Evolutionary conservation across 2,113 vertebrate genomes (phyloP).

Genomic region (Crypturellus undulatus): DNA sequence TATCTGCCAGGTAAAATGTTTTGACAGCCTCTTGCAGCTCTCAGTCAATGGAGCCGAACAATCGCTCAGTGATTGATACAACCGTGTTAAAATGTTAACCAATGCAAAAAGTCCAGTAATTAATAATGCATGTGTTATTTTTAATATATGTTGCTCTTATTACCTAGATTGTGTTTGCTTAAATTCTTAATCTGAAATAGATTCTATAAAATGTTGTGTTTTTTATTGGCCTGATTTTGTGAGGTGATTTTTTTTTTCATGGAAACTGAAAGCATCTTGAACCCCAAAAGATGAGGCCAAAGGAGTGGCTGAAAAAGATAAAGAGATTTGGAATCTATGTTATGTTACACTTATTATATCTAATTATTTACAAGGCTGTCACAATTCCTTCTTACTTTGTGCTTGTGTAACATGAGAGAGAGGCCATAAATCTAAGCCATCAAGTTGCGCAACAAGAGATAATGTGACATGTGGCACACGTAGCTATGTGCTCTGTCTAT

Average conservation of each 20-base stretch:
- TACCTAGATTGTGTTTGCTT: constrained; percentile 36
- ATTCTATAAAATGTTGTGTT: background rate
- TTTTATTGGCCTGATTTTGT: background rate
- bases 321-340: background rate
- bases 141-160: constrained; percentile 9
- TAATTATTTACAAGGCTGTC: background rate
- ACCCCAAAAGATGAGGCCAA: background rate
- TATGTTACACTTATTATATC: background rate
- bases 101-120: background rate
- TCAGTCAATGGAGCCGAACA: constrained; percentile 57
- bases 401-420: background rate
- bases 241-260: background rate
- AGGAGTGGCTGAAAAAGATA: background rate
- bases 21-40: constrained; percentile 67
- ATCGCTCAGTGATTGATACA: constrained; percentile 35
- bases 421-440: background rate
- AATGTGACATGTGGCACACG: background rate
- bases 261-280: background rate
- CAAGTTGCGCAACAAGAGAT: background rate
- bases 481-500: background rate
- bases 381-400: background rate
- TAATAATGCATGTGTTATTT: background rate
- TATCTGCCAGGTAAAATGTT: constrained; percentile 92
- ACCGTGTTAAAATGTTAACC: constrained; percentile 58
- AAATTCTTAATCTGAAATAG: constrained; percentile 24